Base-by-base conservation (phyloP, 1,140 invertebrate genomes). In the Heliothis virescens region DNA sequence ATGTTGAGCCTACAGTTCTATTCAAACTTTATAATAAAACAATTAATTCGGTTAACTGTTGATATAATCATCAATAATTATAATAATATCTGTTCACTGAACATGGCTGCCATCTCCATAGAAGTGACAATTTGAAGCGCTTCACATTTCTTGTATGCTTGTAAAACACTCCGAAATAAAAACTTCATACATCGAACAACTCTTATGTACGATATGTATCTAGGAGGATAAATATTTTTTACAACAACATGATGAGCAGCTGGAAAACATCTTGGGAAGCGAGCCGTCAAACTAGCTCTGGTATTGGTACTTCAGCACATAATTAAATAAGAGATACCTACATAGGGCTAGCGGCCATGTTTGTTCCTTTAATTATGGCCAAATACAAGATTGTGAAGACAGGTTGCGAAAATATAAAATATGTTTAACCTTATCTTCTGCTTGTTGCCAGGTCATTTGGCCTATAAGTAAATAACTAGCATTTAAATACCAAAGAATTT, bases 151-250 rank as follows among this genome's bases (percentile, higher is more conserved):
- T 15, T 41, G 34, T 11, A 3, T 26, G 21, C 21, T 26, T 62
- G 34, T 47, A 47, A 47, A 34, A 12, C 11, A 67, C 16, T 21
- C 16, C 15, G 29, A 11, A 48, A 11, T 34, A 67, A 48, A 67
- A 67, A 67, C 41, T 47, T 48, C 34, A n/a, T 65, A 48, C 11
- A 67, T 18, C 12, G 41, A 48, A 67, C 41, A 48, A 21, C 41
- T 11, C 57, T 60, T 67, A 65, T 67, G 47, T 67, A 67, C 63
- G 63, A 67, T 67, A 48, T 67, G 63, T 67, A 48, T 67, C 41
- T 48, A 67, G 41, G 18, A 67, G 63, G 47, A 67, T 67, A 67
- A 67, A 67, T 16, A 48, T 13, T 67, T 67, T 67, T 67, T 67
- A 13, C 16, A 18, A 21, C 13, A n/a, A 47, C 34, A 48, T 67